Conservation (phyloP, 1,140 invertebrate species). For the Epicauta chinensis region DNA sequence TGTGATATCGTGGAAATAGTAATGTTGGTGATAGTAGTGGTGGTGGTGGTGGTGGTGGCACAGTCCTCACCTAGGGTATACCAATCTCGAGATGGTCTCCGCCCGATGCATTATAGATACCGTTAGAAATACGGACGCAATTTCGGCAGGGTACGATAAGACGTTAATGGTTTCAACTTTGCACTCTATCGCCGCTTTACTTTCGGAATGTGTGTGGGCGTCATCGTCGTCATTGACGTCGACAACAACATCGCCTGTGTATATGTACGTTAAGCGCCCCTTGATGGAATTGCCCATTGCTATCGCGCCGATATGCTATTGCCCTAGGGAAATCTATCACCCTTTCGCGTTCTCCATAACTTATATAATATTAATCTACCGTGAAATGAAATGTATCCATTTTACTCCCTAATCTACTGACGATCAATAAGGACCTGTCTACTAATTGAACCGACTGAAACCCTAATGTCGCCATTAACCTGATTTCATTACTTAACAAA, state of each 20-base stretch:
- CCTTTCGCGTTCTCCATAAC: conserved; percentile 44
- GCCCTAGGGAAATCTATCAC: conserved; percentile 43
- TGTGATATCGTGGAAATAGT: not conserved
- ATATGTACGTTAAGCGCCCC: not conserved
- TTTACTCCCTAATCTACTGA: conserved; percentile 23
- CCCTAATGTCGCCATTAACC: conserved; percentile 16
- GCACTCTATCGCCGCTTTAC: conserved; percentile 36
- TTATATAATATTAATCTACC: conserved; percentile 46
- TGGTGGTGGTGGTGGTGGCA: too few relatives aligned
- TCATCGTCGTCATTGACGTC: conserved; percentile 24
- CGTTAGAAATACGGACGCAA: conserved; percentile 39
- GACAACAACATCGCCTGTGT: not conserved
- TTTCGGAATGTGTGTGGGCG: conserved; percentile 12
- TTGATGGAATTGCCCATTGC: conserved; percentile 19
- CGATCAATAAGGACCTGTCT: conserved; percentile 23
- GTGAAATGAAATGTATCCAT: conserved; percentile 43
- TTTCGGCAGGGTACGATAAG: conserved; percentile 40
- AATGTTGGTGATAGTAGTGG: too few relatives aligned
- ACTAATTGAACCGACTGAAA: conserved; percentile 24
- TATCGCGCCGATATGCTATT: conserved; percentile 24
- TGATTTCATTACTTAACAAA: conserved; percentile 13
- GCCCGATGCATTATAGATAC: conserved; percentile 43
- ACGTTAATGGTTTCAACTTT: conserved; percentile 45
- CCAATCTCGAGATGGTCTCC: conserved; percentile 36
- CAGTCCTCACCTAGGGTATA: conserved; percentile 30